phyloP scores from a whole-genome alignment of 2,888 invertebrate genomes.

The Eilema caniola region DNA sequence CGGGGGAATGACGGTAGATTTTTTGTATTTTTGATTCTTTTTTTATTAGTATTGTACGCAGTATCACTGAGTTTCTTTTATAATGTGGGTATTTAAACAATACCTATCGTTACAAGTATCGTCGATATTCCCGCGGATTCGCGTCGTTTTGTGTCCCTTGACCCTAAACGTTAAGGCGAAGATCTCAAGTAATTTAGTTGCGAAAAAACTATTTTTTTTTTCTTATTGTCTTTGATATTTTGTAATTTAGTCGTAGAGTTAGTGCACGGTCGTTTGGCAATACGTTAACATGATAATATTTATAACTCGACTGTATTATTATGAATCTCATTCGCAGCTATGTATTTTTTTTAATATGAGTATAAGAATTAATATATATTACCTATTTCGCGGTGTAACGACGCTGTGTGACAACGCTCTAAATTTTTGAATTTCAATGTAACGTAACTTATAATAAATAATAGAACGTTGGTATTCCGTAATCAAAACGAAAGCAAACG shows the following conservation, averaged over 20 bases:
- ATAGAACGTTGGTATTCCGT: constrained; percentile 25
- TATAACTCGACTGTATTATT: constrained; percentile 61
- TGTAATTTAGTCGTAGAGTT: constrained; percentile 68
- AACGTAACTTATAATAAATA: not conserved
- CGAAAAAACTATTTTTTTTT: constrained; percentile 52
- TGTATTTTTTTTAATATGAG: constrained; percentile 60
- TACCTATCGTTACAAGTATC: constrained; percentile 24
- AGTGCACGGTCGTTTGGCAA: constrained; percentile 82
- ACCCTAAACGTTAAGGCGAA: constrained; percentile 72
- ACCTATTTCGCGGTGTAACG: constrained; percentile 41
- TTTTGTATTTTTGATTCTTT: constrained; percentile 29
- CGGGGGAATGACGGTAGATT: constrained; percentile 39
- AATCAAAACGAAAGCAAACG: constrained; percentile 26
- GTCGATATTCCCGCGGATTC: constrained; percentile 35
- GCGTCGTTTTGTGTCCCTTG: constrained; percentile 52
- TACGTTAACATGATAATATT: constrained; percentile 60
- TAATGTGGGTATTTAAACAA: constrained; percentile 30
- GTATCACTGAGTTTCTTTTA: constrained; percentile 27
- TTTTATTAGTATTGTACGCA: constrained; percentile 28
- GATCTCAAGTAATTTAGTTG: constrained; percentile 85
- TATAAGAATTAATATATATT: constrained; percentile 50
- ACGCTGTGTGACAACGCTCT: constrained; percentile 56
- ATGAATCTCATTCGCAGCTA: constrained; percentile 71
- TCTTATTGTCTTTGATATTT: constrained; percentile 67
- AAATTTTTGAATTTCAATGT: constrained; percentile 7